Conservation (phyloP, 2,888 invertebrate genomes). For the Drosophila glabriapex region DNA sequence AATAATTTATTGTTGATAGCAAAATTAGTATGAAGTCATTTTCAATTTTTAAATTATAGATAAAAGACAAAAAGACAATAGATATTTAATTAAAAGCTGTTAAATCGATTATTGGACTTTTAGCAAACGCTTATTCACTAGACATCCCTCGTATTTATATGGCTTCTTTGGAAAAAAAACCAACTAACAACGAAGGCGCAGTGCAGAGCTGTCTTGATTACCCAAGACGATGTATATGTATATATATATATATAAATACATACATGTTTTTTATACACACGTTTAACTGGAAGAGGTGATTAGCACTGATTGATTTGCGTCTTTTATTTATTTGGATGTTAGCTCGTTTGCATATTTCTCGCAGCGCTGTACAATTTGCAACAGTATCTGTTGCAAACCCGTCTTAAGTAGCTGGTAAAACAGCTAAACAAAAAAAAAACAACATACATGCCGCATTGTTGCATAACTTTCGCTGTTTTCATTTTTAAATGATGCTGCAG, state of each 20-base stretch:
- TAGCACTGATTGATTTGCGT: constrained; percentile 73
- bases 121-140: not conserved
- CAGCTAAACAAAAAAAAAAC: not conserved
- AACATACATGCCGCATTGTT: constrained; percentile 39
- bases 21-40: not conserved
- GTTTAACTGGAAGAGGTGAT: constrained; percentile 45
- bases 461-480: constrained; percentile 67
- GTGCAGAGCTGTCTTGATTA: constrained; percentile 29
- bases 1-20: not conserved
- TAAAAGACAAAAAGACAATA: not conserved
- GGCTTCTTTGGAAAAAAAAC: constrained; percentile 29
- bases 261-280: constrained; percentile 25
- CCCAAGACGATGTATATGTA: constrained; percentile 21
- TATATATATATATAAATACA: not conserved
- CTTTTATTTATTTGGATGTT: constrained; percentile 28
- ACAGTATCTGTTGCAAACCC: constrained; percentile 42
- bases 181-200: constrained; percentile 4
- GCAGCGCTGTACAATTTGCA: constrained; percentile 30
- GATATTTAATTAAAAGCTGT: not conserved
- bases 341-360: constrained; percentile 29
- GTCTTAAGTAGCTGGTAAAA: constrained; percentile 41
- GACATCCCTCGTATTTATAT: constrained; percentile 26
- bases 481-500: constrained; percentile 18
- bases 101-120: not conserved
- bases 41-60: not conserved